Evolutionary conservation across 1,140 invertebrate species (phyloP), one percentile per base, ranked within the genome.

Genomic region (Ceratosolen fusciceps): DNA sequence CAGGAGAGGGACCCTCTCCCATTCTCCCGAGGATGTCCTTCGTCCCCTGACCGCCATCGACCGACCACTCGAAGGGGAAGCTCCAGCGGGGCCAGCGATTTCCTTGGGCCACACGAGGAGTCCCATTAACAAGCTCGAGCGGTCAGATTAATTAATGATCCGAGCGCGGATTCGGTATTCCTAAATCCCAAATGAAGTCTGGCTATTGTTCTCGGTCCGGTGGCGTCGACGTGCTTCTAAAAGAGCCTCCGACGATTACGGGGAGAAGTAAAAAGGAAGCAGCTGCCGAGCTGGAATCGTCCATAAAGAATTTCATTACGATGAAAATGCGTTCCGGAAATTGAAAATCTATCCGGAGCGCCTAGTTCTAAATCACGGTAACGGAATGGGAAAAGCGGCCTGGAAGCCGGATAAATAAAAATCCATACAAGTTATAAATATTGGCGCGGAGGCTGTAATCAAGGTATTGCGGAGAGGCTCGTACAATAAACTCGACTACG

Each of bases 401-500:
- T 21, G 4, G 5, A 37, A 65, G 14, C 4, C 24, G 14, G 54
- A 26, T 24, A 56, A 65, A 65, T 19, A 60, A 65, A 65, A 65
- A 65, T 37, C 0, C 60, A 19, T 68, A 68, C 37, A 68, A 68
- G 39, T 68, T 47, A 68, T 68, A 68, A 47, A 70, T 70, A 49
- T 47, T 12, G n/a, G 10, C 16, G 26, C 5, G 29, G 3, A 29
- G 37, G 24, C 67, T 70, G 43, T 70, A 70, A 70, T 70, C 67
- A 70, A 70, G 39, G 43, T 9, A 70, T 70, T 70, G 67, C 19
- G 16, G 7, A 56, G 54, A 52, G 26, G 24, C 43, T 71, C 24
- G n/a, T n/a, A 31, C 24, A 49, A 52, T 71, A 71, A 29, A 54
- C 47, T 29, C 34, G 47, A 14, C 24, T 4, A 5, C 9, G 19